Conservation (phyloP, 2,113 vertebrate genomes). For the Perca schrenkii region DNA sequence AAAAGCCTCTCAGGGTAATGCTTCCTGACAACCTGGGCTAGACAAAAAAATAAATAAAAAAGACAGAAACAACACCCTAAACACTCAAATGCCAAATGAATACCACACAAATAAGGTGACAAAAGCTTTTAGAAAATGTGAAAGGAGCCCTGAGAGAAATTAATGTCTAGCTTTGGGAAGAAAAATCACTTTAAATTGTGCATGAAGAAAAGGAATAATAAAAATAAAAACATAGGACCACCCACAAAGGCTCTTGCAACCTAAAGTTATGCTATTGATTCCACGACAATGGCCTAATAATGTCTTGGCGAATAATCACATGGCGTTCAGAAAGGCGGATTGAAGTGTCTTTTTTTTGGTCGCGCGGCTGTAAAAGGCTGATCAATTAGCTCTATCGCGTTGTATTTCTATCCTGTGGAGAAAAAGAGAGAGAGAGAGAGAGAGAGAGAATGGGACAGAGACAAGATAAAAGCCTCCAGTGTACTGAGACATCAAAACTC, state of each 20-base stretch:
- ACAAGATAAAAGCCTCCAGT: constrained; percentile 76
- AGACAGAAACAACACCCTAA: constrained; percentile 66
- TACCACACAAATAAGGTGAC: neutral
- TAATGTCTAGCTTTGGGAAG: neutral
- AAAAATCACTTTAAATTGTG: neutral
- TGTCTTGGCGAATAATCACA: constrained; percentile 62
- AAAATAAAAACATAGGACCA: neutral
- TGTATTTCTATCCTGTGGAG: constrained; percentile 59
- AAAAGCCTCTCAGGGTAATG: constrained; percentile 71
- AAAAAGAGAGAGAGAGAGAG: constrained; percentile 46
- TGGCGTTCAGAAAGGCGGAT: constrained; percentile 58
- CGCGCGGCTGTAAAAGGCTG: constrained; percentile 16
- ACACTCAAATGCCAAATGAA: constrained; percentile 41
- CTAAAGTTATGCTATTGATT: constrained; percentile 47
- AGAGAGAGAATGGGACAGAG: constrained; percentile 45
- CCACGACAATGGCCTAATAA: constrained; percentile 40
- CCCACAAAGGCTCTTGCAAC: neutral
- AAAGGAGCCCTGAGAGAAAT: neutral
- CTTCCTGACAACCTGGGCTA: constrained; percentile 78
- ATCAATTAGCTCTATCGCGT: constrained; percentile 63
- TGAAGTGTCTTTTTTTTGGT: constrained; percentile 34
- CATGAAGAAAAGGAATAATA: neutral
- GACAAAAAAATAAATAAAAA: constrained; percentile 47
- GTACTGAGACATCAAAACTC: constrained; percentile 75
- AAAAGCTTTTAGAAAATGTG: constrained; percentile 1